Evolutionary conservation across 1,140 invertebrate species (phyloP).

Genomic region (Microplitis demolitor): DNA sequence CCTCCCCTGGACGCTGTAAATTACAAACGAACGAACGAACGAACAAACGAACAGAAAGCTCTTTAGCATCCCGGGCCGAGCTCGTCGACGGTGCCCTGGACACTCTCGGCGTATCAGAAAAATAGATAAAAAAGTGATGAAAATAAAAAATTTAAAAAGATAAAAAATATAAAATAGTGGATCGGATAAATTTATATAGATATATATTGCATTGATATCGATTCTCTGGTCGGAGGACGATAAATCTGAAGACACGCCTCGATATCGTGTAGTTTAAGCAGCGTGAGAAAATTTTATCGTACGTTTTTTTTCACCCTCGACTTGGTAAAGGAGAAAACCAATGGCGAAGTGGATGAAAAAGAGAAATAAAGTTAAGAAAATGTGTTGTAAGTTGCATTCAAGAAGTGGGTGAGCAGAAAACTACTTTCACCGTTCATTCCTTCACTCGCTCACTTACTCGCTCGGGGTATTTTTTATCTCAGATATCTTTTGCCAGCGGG

Average conservation of each 20-base stretch:
- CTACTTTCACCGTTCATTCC: not conserved
- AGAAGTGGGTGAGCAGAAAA: conserved; percentile 6
- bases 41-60: too few relatives aligned
- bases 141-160: not conserved
- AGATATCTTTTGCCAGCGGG: not conserved
- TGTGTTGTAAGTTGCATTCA: not conserved
- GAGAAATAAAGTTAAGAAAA: not conserved
- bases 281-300: conserved; percentile 13
- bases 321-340: too few relatives aligned
- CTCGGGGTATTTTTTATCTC: too few relatives aligned
- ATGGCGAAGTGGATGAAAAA: too few relatives aligned
- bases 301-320: too few relatives aligned
- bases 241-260: conserved; percentile 5
- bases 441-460: too few relatives aligned
- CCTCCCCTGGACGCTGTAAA: too few relatives aligned
- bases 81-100: too few relatives aligned
- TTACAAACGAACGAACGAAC: too few relatives aligned
- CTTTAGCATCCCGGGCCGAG: too few relatives aligned
- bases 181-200: not conserved
- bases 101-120: not conserved
- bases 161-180: not conserved
- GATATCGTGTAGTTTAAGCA: conserved; percentile 6
- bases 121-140: not conserved
- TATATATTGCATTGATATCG: not conserved
- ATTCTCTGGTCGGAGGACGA: not conserved